Evolutionary conservation across 2,888 invertebrate genomes (phyloP).

Genomic region (Ferrisia virgata): DNA sequence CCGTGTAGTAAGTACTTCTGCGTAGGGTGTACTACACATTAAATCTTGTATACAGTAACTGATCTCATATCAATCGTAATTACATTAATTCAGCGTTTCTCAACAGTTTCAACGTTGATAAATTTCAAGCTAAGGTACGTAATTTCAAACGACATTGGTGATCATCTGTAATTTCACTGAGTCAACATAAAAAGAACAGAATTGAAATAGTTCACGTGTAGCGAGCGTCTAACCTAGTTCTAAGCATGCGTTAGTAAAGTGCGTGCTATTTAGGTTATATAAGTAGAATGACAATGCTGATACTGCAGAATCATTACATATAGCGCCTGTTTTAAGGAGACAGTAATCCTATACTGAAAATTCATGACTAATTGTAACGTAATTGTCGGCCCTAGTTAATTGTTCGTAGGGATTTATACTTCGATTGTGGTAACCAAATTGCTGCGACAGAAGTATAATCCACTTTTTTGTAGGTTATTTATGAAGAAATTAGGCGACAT

Average conservation of each 20-base stretch:
- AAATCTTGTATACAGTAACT: too few species aligned
- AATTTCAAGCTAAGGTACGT: neutral
- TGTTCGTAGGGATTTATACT: neutral
- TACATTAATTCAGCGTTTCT: too few species aligned
- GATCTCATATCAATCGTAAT: too few species aligned
- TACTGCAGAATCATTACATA: neutral
- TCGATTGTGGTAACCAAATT: neutral
- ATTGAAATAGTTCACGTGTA: neutral
- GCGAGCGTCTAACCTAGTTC: neutral
- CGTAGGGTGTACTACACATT: too few species aligned
- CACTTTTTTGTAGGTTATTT: neutral
- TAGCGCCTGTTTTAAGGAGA: constrained; percentile 3
- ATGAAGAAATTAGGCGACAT: neutral
- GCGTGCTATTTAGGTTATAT: constrained; percentile 10
- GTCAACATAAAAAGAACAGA: neutral
- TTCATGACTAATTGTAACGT: neutral
- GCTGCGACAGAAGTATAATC: neutral
- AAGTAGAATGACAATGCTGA: constrained; percentile 10
- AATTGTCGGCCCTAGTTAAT: neutral
- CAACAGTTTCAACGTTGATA: neutral
- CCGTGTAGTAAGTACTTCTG: too few species aligned
- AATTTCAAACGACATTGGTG: neutral
- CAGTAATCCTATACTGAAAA: constrained; percentile 2
- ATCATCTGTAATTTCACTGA: neutral
- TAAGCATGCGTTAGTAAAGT: neutral